Conservation (phyloP, 2,113 vertebrate genomes). For the Apistogramma diplotaenia region DNA sequence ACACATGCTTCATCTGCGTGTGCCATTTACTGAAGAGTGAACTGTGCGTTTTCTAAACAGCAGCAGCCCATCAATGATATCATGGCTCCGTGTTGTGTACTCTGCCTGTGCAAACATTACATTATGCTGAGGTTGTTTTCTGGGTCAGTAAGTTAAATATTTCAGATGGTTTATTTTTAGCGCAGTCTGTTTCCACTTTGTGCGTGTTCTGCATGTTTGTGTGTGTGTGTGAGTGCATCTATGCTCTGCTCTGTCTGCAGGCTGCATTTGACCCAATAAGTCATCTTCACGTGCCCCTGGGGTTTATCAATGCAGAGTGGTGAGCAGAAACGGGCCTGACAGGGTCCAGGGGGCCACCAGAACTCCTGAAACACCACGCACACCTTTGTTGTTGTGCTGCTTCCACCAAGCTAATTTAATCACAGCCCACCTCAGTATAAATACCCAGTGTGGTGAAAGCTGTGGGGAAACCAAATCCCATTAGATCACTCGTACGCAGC, state of each 20-base stretch:
- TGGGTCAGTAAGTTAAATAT: conserved; percentile 84
- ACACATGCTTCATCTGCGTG: neutral
- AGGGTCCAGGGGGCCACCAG: neutral
- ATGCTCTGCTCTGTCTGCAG: conserved; percentile 67
- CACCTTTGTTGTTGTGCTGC: neutral
- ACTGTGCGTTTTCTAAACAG: conserved; percentile 14
- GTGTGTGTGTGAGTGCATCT: neutral
- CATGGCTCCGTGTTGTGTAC: conserved; percentile 53
- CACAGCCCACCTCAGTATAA: neutral
- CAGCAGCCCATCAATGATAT: conserved; percentile 67
- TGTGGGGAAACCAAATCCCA: conserved; percentile 15
- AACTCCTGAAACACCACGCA: neutral
- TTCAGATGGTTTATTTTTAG: conserved; percentile 83
- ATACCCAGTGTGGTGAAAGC: neutral
- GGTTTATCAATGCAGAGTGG: conserved; percentile 58
- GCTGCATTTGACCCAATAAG: conserved; percentile 81
- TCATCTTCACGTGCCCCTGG: conserved; percentile 61
- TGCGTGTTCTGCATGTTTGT: conserved; percentile 25
- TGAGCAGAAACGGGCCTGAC: conserved; percentile 37
- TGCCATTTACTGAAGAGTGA: neutral
- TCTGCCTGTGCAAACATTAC: conserved; percentile 68
- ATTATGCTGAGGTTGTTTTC: conserved; percentile 74
- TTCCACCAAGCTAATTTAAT: neutral
- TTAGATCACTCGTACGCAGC: conserved; percentile 64
- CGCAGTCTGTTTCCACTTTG: conserved; percentile 74